phyloP scores from a whole-genome alignment of 2,888 invertebrate species.

The Cheilosia vulpina region DNA sequence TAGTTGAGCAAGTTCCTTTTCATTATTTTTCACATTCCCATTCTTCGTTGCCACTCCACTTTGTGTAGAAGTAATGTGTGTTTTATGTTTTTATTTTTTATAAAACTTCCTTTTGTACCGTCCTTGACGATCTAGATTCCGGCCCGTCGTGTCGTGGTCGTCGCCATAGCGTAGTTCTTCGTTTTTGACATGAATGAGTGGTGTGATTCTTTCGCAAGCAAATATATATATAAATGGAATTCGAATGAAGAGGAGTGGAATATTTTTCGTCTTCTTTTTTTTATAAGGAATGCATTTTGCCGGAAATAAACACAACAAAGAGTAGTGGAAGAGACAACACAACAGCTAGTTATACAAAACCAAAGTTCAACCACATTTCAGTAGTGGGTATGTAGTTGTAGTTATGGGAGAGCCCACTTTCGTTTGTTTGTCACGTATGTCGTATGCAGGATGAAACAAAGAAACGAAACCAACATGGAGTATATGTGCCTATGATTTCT shows the following conservation, averaged over 20 bases:
- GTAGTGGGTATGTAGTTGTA: background rate
- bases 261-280: background rate
- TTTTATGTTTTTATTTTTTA: slow-evolving; percentile 1
- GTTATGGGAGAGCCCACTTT: slow-evolving; percentile 13
- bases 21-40: slow-evolving; percentile 33
- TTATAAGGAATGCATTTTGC: slow-evolving; percentile 45
- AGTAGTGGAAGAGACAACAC: slow-evolving; percentile 22
- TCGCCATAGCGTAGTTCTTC: background rate
- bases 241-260: slow-evolving; percentile 10
- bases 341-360: background rate
- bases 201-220: slow-evolving; percentile 12
- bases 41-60: slow-evolving; percentile 39
- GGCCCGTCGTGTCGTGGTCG: background rate
- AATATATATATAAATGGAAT: slow-evolving; percentile 14
- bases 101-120: slow-evolving; percentile 61
- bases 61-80: slow-evolving; percentile 42
- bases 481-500: slow-evolving; percentile 14
- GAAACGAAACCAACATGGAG: background rate
- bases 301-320: slow-evolving; percentile 51
- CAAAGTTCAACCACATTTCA: slow-evolving; percentile 3
- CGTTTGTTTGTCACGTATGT: slow-evolving; percentile 46
- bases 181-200: slow-evolving; percentile 49
- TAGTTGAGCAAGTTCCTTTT: slow-evolving; percentile 58
- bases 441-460: background rate
- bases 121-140: slow-evolving; percentile 73